Evolutionary conservation across 2,888 invertebrate genomes (phyloP), one percentile per base, ranked within the genome.

Genomic region (Hydroisotoma schaefferi): DNA sequence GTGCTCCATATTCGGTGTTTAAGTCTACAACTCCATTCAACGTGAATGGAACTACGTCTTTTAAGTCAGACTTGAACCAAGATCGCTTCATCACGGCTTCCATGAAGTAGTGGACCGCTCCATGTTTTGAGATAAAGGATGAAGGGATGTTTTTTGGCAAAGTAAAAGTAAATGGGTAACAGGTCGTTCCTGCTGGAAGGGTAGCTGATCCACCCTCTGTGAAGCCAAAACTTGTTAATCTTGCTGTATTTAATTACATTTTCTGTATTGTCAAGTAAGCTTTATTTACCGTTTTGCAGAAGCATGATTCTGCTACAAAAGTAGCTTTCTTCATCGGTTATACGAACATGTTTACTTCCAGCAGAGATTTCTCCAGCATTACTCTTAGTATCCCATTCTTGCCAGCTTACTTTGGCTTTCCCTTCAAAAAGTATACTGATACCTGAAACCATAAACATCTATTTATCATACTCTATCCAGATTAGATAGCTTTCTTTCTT

Each of bases 1-100:
- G 18, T 2, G 48, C 55, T 22, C 27, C 51, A 0, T 40, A 25
- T 2, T 59, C 59, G 15, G 29, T 18, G 46, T 67, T 67, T 18
- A 67, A 44, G 52, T 67, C 63, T 8, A 59, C 48, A 20, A 59
- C 47, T 25, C 57, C 61, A 47, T 61, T 63, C 2, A 67, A 59
- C 4, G 63, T 58, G 38, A 63, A 63, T 2, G 59, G 61, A 2
- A 59, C 47, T 4, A 55, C 37, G 18, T 40, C 23, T 2, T 27
- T 52, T 1, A 43, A 18, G 38, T 58, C 55, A 0, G 49, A 48
- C 22, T 44, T 40, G 73, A 87, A 87, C 84, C 88, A 89, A 8
- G 91, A 87, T 22, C 88, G 81, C 74, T 91, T 88, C 18, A 92
- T 79, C 0, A 83, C 84, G 1, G 87, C 87, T 77, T 87, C 89